Conservation (phyloP, 1,140 invertebrate genomes). For the Pseudomyrmex gracilis region DNA sequence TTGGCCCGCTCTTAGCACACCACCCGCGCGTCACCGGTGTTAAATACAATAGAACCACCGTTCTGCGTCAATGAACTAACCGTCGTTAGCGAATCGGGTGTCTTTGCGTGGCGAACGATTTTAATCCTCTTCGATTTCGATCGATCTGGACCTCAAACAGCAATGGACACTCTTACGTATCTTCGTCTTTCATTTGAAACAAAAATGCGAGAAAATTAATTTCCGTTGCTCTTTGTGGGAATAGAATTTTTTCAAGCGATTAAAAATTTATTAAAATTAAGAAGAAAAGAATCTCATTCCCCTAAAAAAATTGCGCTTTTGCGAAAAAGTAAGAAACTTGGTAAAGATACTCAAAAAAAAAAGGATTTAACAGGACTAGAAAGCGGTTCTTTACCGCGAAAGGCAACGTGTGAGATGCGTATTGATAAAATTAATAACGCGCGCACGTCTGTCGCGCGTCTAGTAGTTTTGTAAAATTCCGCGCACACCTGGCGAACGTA, state of each 20-base stretch:
- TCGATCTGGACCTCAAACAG: background rate
- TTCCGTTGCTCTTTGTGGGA: background rate
- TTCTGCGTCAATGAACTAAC: conserved; percentile 66
- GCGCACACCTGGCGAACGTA: background rate
- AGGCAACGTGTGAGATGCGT: no score
- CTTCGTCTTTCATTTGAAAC: background rate
- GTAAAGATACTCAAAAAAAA: no score
- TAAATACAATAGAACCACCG: conserved; percentile 64
- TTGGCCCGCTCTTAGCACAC: conserved; percentile 56
- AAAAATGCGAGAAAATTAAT: background rate
- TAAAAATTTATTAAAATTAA: background rate
- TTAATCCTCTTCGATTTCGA: conserved; percentile 16
- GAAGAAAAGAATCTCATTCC: no score
- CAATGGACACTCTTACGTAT: background rate
- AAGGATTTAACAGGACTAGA: no score
- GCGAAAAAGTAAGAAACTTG: no score
- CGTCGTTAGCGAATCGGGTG: conserved; percentile 51
- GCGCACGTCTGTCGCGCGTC: background rate
- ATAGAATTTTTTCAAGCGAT: background rate
- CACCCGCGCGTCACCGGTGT: conserved; percentile 55
- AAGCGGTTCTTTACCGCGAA: no score
- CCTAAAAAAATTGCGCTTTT: no score
- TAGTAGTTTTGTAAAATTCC: background rate
- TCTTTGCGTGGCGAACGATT: conserved; percentile 14
- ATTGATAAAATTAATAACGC: no score